Percentiles rank a stretch among this genome's conserved stretches.
Conservation (phyloP, 2,797 vertebrate species). For the Rousettus madagascariensis region DNA sequence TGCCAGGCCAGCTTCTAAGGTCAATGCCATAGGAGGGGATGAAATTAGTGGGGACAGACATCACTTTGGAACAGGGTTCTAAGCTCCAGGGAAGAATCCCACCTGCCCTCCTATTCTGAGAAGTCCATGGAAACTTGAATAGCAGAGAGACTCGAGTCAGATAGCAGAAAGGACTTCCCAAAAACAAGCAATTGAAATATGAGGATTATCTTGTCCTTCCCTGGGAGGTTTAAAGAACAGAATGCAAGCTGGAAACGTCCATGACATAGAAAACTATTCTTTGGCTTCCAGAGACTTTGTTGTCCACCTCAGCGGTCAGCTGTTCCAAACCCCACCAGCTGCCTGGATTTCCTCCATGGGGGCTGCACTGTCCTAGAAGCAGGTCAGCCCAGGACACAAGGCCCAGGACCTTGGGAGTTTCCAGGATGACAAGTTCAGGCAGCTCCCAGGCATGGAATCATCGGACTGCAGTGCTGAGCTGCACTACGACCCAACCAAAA, state of each 20-base stretch:
- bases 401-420: slow-evolving; percentile 43
- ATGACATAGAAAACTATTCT: neutral
- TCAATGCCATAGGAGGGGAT: neutral
- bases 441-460: neutral
- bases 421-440: slow-evolving; percentile 35
- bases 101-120: neutral
- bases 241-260: neutral
- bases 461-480: neutral
- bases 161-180: slow-evolving; percentile 23
- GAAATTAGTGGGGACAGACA: neutral
- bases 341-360: slow-evolving; percentile 50
- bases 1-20: neutral
- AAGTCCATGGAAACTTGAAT: neutral
- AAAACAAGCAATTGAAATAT: neutral
- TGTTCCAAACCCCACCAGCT: slow-evolving; percentile 53
- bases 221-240: neutral
- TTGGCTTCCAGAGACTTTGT: neutral
- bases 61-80: neutral
- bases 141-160: neutral
- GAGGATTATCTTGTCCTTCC: neutral
- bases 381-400: slow-evolving; percentile 70
- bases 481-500: rapidly evolving
- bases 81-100: neutral
- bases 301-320: slow-evolving; percentile 22
- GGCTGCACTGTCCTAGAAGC: neutral